Evolutionary conservation across 2,888 invertebrate species (phyloP), one percentile per base, ranked within the genome.

Genomic region (Mylabris sibirica): DNA sequence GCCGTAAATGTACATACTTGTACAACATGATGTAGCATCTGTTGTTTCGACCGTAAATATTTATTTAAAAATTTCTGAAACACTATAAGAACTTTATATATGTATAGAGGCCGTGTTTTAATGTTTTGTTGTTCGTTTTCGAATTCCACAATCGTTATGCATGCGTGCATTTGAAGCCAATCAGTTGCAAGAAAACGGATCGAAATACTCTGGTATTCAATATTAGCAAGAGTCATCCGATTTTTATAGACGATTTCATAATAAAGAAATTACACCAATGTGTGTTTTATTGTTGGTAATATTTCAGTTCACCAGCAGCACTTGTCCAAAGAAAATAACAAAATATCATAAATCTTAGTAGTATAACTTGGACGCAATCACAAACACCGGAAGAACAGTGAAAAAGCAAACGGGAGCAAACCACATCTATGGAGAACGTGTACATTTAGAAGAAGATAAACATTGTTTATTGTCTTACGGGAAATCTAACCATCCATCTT

Each of bases 401-500:
- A 20, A 20, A 49, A 20, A 2, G 20, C 2, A 49, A 20, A 49
- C 1, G 8, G 20, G 11, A 20, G 20, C 20, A 49, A 1, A 20
- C 6, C 30, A 8, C 30, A 30, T 30, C 30, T 30, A 30, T 30
- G n/a, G n/a, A 30, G 30, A 30, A 30, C 30, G 30, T 4, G 30
- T 30, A 49, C 75, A 69, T 73, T 66, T 59, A 61, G 24, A 67
- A 67, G 66, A 74, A 76, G 74, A 76, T 72, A 71, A 74, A 74
- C 73, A 66, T 73, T 71, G 4, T 62, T 63, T 70, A 72, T 72
- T 73, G 76, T 76, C 77, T 77, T 75, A 73, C 72, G 78, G 78
- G 75, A 78, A 77, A 78, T 78, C 76, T 77, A 66, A 63, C 67
- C 67, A 66, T 62, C 61, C 65, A 12, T 59, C 66, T 57, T 57